phyloP scores from a whole-genome alignment of 1,140 invertebrate species.

The Agrypnia vestita region DNA sequence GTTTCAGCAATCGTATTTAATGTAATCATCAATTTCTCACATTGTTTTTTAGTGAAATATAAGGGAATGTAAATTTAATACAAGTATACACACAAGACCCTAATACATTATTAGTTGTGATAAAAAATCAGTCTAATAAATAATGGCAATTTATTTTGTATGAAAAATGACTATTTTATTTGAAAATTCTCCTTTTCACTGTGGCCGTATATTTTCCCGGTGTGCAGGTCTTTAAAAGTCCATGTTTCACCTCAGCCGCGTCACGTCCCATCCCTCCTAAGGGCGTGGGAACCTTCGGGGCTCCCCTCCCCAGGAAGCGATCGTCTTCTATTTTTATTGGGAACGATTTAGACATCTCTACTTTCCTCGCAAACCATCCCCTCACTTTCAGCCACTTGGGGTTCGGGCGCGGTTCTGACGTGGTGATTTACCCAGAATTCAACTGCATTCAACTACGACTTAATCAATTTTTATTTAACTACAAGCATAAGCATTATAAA shows the following conservation, averaged over 20 bases:
- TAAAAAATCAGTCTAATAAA: no score
- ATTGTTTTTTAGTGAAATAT: no score
- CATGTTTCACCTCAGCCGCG: constrained; percentile 59
- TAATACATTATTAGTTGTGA: no score
- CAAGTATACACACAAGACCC: no score
- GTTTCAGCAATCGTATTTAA: no score
- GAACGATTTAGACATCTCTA: constrained; percentile 61
- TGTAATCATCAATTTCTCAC: no score
- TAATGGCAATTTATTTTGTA: no score
- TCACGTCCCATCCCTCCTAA: constrained; percentile 56
- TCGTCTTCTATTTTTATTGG: constrained; percentile 60
- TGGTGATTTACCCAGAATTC: neutral
- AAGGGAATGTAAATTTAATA: no score
- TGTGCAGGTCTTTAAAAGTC: constrained; percentile 59
- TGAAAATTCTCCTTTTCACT: neutral
- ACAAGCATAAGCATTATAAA: neutral
- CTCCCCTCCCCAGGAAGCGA: constrained; percentile 43
- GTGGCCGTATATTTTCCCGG: neutral
- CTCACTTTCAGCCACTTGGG: constrained; percentile 12
- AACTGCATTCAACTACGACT: neutral
- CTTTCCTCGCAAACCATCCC: constrained; percentile 31
- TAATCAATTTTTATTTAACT: constrained; percentile 1
- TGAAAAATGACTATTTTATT: no score
- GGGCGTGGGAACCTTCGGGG: constrained; percentile 39
- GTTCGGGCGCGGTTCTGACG: constrained; percentile 9